Evolutionary conservation across 2,113 vertebrate genomes (phyloP), one percentile per base, ranked within the genome.

Genomic region (Oophaga pumilio): DNA sequence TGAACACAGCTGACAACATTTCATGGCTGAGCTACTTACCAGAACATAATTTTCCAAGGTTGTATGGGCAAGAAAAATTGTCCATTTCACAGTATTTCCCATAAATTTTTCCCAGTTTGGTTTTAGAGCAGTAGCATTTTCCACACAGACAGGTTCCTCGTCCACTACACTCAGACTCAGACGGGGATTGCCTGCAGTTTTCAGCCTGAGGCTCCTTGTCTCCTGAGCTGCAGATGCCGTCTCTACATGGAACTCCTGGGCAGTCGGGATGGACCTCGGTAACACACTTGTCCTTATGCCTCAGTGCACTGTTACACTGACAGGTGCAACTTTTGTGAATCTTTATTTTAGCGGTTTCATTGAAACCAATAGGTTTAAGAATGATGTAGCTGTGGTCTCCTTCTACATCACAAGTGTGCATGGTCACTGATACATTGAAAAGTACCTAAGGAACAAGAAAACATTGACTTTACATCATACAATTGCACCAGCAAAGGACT

Each of bases 1-100:
- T 10, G 18, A 50, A 17, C 7, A 50, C 1, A 43, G 15, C 20
- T 2, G 52, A 18, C 13, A 5, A 50, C 17, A 76, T 15, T 12
- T 24, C 6, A n/a, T 4, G 6, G 50, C 10, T 1, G 22, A 20
- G 87, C 85, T n/a, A 88, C 95, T 94, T 91, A 99, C 98, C 97
- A 91, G 95, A 97, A 92, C 98, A 99, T 62, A 96, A 81, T 26
- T 90, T 91, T 28, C 97, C 97, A 49, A 93, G 91, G 57, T 96
- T 85, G 89, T 99, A 98, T 0, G 96, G 95, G 89, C 98, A 99
- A 85, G 98, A 99, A 93, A 98, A 99, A 90, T 98, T 95, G 74
- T 99, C 98, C 85, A 94, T 96, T 93, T 99, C 96, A 86, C 98
- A 99, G 93, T 97, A 96, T 92, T 95, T 96, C 88, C 98, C 98